Percentiles rank a stretch among this genome's conserved stretches.
Evolutionary conservation across 2,113 vertebrate species (phyloP).

Genomic region (Anarrhichthys ocellatus): DNA sequence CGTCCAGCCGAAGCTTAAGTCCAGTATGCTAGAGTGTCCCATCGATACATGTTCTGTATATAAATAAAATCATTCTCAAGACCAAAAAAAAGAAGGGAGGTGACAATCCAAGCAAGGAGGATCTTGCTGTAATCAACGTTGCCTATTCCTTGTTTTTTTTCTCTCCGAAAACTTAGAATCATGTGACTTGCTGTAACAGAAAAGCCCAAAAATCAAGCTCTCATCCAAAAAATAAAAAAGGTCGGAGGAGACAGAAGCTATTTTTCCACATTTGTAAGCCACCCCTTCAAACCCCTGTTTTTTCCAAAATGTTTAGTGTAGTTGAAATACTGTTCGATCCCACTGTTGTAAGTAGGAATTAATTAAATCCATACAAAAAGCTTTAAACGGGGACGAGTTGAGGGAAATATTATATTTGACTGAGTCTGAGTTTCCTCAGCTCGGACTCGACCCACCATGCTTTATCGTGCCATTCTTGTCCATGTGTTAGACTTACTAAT

Average conservation of each 20-base stretch:
- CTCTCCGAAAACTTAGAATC: conserved; percentile 65
- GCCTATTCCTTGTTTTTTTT: conserved; percentile 79
- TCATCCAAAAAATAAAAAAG: conserved; percentile 65
- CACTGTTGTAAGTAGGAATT: conserved; percentile 84
- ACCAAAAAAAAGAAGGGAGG: conserved; percentile 81
- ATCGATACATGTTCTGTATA: conserved; percentile 74
- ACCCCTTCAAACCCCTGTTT: conserved; percentile 61
- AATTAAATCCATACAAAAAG: conserved; percentile 79
- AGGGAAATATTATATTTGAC: conserved; percentile 72
- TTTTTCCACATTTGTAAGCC: conserved; percentile 85
- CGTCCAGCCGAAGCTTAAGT: conserved; percentile 78
- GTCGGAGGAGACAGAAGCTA: conserved; percentile 80
- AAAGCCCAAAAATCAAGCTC: conserved; percentile 72
- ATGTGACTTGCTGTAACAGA: conserved; percentile 64
- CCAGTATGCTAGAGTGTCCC: conserved; percentile 75
- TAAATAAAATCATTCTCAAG: conserved; percentile 80
- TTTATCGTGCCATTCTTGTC: conserved; percentile 82
- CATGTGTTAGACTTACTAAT: conserved; percentile 83
- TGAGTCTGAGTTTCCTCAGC: conserved; percentile 74
- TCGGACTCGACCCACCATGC: conserved; percentile 75
- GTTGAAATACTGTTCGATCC: conserved; percentile 79
- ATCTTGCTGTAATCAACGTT: conserved; percentile 87
- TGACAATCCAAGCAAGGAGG: conserved; percentile 87
- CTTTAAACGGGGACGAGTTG: conserved; percentile 74
- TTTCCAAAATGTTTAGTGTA: conserved; percentile 79